Percentiles rank a stretch among this genome's conserved stretches.
phyloP scores from a whole-genome alignment of 2,888 invertebrate genomes.

The Oscheius sp. region DNA sequence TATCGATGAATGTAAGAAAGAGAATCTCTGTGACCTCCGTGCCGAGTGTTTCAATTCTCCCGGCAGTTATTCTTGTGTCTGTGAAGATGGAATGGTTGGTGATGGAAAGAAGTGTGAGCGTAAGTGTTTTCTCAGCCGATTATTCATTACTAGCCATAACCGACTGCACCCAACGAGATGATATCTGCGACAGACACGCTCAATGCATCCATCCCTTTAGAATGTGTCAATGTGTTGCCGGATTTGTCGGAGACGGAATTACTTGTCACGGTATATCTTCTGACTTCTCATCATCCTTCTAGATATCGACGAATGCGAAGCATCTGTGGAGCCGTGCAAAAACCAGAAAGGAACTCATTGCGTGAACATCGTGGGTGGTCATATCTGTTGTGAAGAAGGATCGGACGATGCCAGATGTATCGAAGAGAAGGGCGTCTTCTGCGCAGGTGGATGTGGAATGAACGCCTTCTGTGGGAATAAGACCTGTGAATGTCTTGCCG shows the following conservation, averaged over 20 bases:
- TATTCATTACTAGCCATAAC: conserved; percentile 52
- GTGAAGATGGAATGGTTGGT: conserved; percentile 62
- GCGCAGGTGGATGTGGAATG: conserved; percentile 64
- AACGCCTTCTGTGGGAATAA: conserved; percentile 61
- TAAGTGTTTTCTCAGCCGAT: conserved; percentile 34
- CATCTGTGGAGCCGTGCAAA: conserved; percentile 55
- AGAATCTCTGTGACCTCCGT: conserved; percentile 42
- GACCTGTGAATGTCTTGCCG: conserved; percentile 84
- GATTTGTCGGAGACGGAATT: conserved; percentile 66
- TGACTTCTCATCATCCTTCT: neutral
- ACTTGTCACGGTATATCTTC: conserved; percentile 53
- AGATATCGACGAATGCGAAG: conserved; percentile 69
- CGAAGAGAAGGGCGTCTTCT: conserved; percentile 63
- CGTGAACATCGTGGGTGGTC: conserved; percentile 68
- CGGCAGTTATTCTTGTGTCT: conserved; percentile 60
- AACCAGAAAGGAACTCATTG: conserved; percentile 48
- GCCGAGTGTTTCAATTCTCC: conserved; percentile 61
- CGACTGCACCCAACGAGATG: conserved; percentile 58
- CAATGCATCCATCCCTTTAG: conserved; percentile 56
- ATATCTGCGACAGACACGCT: conserved; percentile 66
- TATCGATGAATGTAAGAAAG: conserved; percentile 55
- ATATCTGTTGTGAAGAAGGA: conserved; percentile 69
- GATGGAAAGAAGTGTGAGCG: conserved; percentile 62
- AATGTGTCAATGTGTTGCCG: conserved; percentile 62
- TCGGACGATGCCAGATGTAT: conserved; percentile 67